Conservation (phyloP, 1,140 invertebrate genomes). For the Geopemphigus sp. region DNA sequence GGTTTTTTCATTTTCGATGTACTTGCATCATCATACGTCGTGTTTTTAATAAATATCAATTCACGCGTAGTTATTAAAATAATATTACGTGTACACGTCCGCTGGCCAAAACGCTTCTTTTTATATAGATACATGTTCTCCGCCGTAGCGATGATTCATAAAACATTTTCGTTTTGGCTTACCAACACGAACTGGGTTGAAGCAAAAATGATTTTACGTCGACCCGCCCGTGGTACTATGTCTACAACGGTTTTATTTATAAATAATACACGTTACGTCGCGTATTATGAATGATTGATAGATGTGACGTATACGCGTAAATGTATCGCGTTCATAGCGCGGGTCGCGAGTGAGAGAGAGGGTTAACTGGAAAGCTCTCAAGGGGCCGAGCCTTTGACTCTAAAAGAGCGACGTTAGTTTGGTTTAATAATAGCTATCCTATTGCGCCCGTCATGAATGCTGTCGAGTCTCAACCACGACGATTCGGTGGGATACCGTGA, state of each 20-base stretch:
- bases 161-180: background rate
- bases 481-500: too few relatives aligned
- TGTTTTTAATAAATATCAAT: too few relatives aligned
- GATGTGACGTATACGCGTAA: background rate
- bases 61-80: too few relatives aligned
- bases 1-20: too few relatives aligned
- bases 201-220: background rate
- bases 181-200: too few relatives aligned
- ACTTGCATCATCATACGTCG: too few relatives aligned
- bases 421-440: constrained; percentile 5
- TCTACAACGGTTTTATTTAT: constrained; percentile 1
- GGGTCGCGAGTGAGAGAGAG: too few relatives aligned
- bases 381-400: background rate
- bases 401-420: background rate
- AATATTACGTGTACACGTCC: too few relatives aligned
- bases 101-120: background rate
- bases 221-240: too few relatives aligned
- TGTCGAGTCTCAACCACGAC: background rate
- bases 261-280: background rate
- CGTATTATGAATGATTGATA: background rate
- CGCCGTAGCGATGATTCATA: background rate
- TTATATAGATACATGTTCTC: background rate
- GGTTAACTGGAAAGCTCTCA: background rate
- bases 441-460: background rate
- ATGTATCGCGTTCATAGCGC: background rate